Conservation (phyloP, 1,140 invertebrate species). For the Chironomus striatipennis region DNA sequence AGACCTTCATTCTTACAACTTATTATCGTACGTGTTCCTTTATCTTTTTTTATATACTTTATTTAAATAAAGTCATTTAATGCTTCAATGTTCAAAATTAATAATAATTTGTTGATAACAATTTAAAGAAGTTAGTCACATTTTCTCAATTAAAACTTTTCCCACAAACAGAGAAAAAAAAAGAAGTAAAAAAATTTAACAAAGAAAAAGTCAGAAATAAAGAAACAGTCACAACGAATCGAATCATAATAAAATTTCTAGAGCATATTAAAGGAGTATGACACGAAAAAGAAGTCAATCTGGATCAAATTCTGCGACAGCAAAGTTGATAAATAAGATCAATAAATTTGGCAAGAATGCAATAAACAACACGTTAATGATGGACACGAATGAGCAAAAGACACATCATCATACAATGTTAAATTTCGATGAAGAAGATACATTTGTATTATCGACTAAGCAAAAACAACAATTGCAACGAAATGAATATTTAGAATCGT, state of each 20-base stretch:
- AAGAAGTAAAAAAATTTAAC: neutral
- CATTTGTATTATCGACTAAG: conserved; percentile 23
- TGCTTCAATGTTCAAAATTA: too few species aligned
- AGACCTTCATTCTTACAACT: too few species aligned
- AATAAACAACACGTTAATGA: neutral
- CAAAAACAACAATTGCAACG: conserved; percentile 26
- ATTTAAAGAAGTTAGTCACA: neutral
- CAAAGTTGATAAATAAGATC: conserved; percentile 7
- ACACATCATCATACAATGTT: neutral
- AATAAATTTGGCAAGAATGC: neutral
- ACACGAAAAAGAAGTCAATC: conserved; percentile 5
- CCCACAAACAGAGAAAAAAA: neutral
- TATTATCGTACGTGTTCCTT: too few species aligned
- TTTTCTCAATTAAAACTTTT: neutral
- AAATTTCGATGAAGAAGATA: neutral
- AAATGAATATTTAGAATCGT: conserved; percentile 42
- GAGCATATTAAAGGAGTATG: neutral
- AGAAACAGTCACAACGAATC: too few species aligned
- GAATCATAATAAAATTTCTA: too few species aligned
- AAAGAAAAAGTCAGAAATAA: too few species aligned
- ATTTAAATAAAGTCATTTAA: too few species aligned
- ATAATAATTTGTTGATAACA: too few species aligned
- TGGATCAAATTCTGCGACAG: neutral
- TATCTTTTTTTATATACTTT: too few species aligned
- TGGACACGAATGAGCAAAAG: neutral